Base-by-base conservation (phyloP, 2,888 invertebrate species). In the Glomeris marginata region DNA sequence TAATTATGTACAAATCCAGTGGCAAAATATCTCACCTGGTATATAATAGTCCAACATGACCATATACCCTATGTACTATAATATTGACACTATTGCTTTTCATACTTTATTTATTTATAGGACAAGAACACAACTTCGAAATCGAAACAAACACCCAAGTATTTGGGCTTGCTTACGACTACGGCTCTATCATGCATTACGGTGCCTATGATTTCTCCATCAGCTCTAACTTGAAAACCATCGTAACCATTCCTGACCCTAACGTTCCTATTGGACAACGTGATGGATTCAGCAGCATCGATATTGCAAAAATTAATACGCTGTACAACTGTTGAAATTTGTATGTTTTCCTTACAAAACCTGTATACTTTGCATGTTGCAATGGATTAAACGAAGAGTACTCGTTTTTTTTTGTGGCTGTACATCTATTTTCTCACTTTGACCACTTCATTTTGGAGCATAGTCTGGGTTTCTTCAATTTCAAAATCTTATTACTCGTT, bases 151-250 rank as follows among this genome's bases (percentile, higher is more conserved):
- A 60, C 3, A 59, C 63, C n/a, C 61, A 63, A 46, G 60, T 60
- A 52, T 55, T 66, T 20, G 62, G 61, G 15, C 62, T 60, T 16
- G 50, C 52, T 1, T 66, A 66, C 52, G 66, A 66, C 49, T 57
- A 61, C 16, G 55, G 55, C 8, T 66, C 65, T 4, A 59, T 68
- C n/a, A 65, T 67, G 65, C 68, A 68, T 52, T 68, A 68, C 54
- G 65, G 62, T 1, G 55, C 61, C 3, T 62, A 61, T 50, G 64
- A 64, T 35, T 68, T 68, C 57, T 60, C 66, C 20, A 61, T 56
- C 44, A 59, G 62, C 47, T 47, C 45, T 2, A 54, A 55, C 10
- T 64, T 65, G 1, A 67, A 67, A 3, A 64, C 67, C 33, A 50
- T 63, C 1, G 62, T 67, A 0, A 62, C 54, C 28, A 51, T 57